A percentile compares a stretch with the other conserved stretches of the same genome.
Evolutionary conservation across 2,113 vertebrate genomes (phyloP).

Genomic region (Notothenia coriiceps): DNA sequence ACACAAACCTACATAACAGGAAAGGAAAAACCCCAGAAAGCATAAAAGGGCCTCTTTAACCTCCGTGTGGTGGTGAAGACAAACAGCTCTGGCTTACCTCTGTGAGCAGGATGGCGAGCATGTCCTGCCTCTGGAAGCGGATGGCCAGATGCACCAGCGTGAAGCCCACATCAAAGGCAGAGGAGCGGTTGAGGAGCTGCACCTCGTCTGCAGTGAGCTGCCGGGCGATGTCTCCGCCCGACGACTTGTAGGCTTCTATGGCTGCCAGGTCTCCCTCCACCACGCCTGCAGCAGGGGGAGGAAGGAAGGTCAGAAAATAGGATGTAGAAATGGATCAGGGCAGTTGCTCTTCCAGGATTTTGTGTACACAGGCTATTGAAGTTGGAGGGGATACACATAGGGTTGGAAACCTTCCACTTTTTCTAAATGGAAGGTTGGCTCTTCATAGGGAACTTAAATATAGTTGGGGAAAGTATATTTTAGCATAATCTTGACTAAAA

Average conservation of each 20-base stretch:
- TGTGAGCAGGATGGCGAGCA: constrained; percentile 95
- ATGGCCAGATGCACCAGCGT: constrained; percentile 97
- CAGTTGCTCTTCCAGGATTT: constrained; percentile 13
- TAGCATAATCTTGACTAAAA: no score
- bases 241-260: constrained; percentile 95
- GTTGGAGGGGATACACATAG: not conserved
- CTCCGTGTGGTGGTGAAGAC: not conserved
- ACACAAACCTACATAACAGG: no score
- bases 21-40: no score
- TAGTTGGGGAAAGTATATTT: no score
- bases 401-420: no score
- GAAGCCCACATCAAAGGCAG: constrained; percentile 95
- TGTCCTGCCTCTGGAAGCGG: constrained; percentile 98
- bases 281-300: constrained; percentile 85
- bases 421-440: no score
- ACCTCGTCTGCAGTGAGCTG: constrained; percentile 96
- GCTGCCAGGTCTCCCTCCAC: constrained; percentile 96
- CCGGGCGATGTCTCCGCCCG: constrained; percentile 94
- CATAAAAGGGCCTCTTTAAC: not conserved
- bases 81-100: constrained; percentile 85
- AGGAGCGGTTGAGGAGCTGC: constrained; percentile 93
- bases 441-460: no score
- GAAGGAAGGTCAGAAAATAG: constrained; percentile 19
- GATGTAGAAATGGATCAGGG: not conserved
- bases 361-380: not conserved